Conservation (phyloP, 2,888 invertebrate genomes). For the Ophion slaviceki region DNA sequence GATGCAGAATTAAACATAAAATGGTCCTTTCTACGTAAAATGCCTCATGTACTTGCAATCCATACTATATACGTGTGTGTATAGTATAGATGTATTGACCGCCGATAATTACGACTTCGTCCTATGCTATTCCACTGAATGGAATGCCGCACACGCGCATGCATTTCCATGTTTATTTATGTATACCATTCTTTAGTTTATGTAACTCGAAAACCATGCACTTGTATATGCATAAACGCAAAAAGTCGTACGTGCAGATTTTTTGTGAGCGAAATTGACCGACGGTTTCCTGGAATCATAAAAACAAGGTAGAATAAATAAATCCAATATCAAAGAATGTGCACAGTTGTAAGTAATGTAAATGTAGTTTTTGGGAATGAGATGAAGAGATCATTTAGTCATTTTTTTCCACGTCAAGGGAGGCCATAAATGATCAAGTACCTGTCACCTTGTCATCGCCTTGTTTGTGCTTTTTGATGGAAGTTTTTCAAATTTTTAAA, state of each 20-base stretch:
- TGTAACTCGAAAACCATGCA: slow-evolving; percentile 24
- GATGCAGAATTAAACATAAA: background rate
- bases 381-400: background rate
- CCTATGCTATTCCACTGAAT: background rate
- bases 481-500: too few species aligned
- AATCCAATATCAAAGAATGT: background rate
- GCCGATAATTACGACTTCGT: slow-evolving; percentile 42
- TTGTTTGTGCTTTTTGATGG: too few species aligned
- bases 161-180: background rate
- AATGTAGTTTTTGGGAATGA: background rate
- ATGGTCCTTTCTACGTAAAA: background rate
- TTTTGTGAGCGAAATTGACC: background rate
- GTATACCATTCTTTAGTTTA: background rate
- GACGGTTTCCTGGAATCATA: background rate
- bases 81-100: background rate
- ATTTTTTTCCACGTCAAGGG: too few species aligned
- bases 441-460: too few species aligned
- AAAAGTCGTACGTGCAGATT: background rate
- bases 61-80: background rate
- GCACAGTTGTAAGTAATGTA: background rate
- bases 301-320: background rate
- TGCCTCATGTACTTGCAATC: background rate
- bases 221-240: background rate
- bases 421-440: too few species aligned
- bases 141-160: background rate